These are phyloP conservation scores for Poliocrania exsul DNA, from an alignment of 2,797 vertebrate genomes.

Conservation along the genomic window DNA sequence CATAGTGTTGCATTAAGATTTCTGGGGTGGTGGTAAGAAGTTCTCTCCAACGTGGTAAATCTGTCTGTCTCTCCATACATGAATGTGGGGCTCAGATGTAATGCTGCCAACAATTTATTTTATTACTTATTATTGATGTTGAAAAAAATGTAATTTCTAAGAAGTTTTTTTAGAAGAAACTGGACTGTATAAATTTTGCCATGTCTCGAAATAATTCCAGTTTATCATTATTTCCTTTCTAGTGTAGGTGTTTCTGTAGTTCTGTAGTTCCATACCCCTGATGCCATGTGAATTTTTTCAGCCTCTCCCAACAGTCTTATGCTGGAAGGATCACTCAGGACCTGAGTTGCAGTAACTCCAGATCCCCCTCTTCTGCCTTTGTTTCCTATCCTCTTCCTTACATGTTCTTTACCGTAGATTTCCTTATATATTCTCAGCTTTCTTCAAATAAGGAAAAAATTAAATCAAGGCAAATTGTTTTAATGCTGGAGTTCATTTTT, in stretches of 20 bases:
- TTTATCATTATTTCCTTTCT: neutral
- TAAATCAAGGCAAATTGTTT: neutral
- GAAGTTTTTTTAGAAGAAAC: neutral
- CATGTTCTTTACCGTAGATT: neutral
- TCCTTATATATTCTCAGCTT: neutral
- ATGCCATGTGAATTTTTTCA: neutral
- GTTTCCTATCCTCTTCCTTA: neutral
- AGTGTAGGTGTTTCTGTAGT: neutral
- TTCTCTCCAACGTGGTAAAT: neutral
- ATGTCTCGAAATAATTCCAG: neutral
- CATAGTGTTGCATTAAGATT: neutral
- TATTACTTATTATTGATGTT: neutral
- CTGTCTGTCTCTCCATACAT: neutral
- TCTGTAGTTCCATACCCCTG: neutral
- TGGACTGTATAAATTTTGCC: neutral
- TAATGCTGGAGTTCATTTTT: neutral
- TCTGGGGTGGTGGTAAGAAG: neutral
- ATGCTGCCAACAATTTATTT: neutral
- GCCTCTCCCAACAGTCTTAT: neutral
- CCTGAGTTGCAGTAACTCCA: neutral
- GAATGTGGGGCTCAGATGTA: neutral
- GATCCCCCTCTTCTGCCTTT: neutral
- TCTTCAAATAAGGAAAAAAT: neutral
- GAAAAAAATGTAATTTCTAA: neutral
- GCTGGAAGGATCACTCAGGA: neutral